These are phyloP conservation scores for Nymphicus hollandicus DNA, from an alignment of 2,113 vertebrate genomes.

Conservation along the genomic window DNA sequence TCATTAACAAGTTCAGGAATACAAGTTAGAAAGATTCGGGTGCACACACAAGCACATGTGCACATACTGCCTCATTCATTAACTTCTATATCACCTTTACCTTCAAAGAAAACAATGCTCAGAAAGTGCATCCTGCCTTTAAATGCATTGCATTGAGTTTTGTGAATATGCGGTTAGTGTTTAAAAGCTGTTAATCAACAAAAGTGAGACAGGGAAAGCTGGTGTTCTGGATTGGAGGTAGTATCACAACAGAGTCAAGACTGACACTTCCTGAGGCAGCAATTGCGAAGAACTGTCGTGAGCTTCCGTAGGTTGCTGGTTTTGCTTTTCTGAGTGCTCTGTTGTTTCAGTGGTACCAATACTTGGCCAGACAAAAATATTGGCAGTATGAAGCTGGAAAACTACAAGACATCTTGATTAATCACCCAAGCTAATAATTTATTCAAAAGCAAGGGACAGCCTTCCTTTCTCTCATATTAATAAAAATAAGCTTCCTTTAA, in stretches of 20 bases:
- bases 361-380: not conserved
- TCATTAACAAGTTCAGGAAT: not conserved
- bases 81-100: not conserved
- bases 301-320: not conserved
- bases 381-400: not conserved
- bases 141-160: rapidly evolving
- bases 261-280: not conserved
- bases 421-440: not conserved
- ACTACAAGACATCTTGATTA: not conserved
- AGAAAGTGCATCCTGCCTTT: not conserved
- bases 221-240: not conserved
- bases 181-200: not conserved
- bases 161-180: rapidly evolving
- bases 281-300: not conserved
- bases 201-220: not conserved
- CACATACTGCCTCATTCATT: not conserved
- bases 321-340: not conserved
- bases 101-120: not conserved
- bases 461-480: not conserved
- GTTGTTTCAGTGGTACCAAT: not conserved
- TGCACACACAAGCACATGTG: not conserved
- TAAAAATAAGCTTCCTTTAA: not conserved
- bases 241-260: not conserved
- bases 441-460: not conserved
- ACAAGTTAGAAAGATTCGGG: not conserved